Evolutionary conservation across 2,797 vertebrate genomes (phyloP).

Genomic region (Gila robusta): DNA sequence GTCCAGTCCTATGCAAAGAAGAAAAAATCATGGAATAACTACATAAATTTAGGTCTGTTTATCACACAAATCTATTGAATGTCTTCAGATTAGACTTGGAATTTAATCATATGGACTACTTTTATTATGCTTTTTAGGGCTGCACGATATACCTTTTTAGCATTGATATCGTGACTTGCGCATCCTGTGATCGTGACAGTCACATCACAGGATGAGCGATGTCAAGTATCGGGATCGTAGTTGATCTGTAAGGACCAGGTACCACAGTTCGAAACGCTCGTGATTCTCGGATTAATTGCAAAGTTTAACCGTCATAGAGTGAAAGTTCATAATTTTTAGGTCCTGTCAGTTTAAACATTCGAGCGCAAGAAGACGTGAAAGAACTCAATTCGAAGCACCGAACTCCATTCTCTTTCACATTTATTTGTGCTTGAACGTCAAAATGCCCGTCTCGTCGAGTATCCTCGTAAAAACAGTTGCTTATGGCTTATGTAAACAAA

Average conservation of each 20-base stretch:
- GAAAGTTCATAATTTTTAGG: not conserved
- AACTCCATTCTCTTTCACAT: too few relatives aligned
- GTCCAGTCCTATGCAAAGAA: conserved; percentile 83
- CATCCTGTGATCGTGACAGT: not conserved
- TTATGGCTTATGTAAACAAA: not conserved
- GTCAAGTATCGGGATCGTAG: too few relatives aligned
- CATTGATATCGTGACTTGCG: not conserved
- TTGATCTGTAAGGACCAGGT: too few relatives aligned
- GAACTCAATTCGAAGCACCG: too few relatives aligned
- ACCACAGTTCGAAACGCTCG: too few relatives aligned
- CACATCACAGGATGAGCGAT: not conserved
- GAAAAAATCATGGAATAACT: conserved; percentile 48
- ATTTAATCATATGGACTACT: not conserved
- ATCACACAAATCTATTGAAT: not conserved
- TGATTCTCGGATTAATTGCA: not conserved
- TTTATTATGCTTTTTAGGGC: not conserved
- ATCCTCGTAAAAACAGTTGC: not conserved
- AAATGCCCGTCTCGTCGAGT: too few relatives aligned
- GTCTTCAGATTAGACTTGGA: not conserved
- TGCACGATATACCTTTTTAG: not conserved
- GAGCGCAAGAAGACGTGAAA: too few relatives aligned
- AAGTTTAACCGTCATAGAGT: not conserved
- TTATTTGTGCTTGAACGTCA: too few relatives aligned
- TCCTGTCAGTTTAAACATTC: not conserved
- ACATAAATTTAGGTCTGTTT: not conserved